Evolutionary conservation across 2,797 vertebrate species (phyloP).

Genomic region (Thunnus albacares): DNA sequence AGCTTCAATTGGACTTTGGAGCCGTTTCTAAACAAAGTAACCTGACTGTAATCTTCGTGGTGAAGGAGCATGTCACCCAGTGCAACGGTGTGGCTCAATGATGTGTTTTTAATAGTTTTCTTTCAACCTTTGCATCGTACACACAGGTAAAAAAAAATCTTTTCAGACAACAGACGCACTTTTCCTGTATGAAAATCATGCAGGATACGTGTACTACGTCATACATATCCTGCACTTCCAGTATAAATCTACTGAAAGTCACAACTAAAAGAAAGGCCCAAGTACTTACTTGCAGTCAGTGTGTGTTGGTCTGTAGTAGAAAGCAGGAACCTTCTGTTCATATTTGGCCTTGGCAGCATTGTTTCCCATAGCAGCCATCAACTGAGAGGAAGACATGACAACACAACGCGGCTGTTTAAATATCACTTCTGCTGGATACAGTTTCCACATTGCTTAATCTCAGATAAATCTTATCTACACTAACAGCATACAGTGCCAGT

Average conservation of each 20-base stretch:
- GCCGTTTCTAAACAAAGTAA: too few relatives aligned
- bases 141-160: too few relatives aligned
- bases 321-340: slow-evolving; percentile 93
- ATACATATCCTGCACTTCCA: background rate
- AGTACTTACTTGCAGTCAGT: slow-evolving; percentile 94
- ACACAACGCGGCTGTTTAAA: slow-evolving; percentile 12
- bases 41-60: too few relatives aligned
- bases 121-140: too few relatives aligned
- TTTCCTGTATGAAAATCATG: background rate
- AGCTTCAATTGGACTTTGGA: too few relatives aligned
- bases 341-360: slow-evolving; percentile 90
- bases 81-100: too few relatives aligned
- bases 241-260: background rate
- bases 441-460: background rate
- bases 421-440: background rate
- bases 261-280: background rate
- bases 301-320: slow-evolving; percentile 95
- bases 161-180: background rate
- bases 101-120: too few relatives aligned
- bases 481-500: background rate
- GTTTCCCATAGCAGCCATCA: slow-evolving; percentile 93
- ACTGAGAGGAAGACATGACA: slow-evolving; percentile 79
- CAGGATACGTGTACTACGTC: background rate
- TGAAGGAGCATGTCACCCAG: too few relatives aligned
- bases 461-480: background rate